phyloP scores from a whole-genome alignment of 2,113 vertebrate species.

The Sinosuthora webbiana region DNA sequence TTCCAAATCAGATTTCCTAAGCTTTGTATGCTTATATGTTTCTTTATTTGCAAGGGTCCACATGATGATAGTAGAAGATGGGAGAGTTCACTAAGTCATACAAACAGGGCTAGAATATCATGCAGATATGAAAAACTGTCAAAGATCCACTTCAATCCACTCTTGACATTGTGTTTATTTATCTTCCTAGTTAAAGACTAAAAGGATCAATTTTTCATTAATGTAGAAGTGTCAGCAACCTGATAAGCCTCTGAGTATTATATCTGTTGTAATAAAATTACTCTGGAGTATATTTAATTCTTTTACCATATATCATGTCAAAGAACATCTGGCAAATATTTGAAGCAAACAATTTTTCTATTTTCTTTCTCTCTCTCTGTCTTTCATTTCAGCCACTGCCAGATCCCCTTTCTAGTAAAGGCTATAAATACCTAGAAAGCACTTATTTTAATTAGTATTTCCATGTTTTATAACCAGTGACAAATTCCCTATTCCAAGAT shows the following conservation, averaged over 20 bases:
- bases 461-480: conserved; percentile 4
- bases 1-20: neutral
- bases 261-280: neutral
- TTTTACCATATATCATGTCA: neutral
- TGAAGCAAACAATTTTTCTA: neutral
- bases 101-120: neutral
- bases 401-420: conserved; percentile 30
- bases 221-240: neutral
- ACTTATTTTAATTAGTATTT: conserved; percentile 17
- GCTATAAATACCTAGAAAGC: conserved; percentile 48
- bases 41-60: neutral
- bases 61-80: neutral
- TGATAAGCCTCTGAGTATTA: neutral
- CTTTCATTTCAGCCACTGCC: neutral
- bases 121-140: neutral
- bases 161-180: neutral
- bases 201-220: neutral
- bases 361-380: neutral
- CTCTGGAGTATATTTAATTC: neutral
- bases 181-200: neutral
- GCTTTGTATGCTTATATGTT: neutral
- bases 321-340: conserved; percentile 1
- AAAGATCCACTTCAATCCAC: neutral
- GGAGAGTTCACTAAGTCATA: neutral
- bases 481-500: neutral